Evolutionary conservation across 2,888 invertebrate genomes (phyloP).

Genomic region (Adelphocoris suturalis): DNA sequence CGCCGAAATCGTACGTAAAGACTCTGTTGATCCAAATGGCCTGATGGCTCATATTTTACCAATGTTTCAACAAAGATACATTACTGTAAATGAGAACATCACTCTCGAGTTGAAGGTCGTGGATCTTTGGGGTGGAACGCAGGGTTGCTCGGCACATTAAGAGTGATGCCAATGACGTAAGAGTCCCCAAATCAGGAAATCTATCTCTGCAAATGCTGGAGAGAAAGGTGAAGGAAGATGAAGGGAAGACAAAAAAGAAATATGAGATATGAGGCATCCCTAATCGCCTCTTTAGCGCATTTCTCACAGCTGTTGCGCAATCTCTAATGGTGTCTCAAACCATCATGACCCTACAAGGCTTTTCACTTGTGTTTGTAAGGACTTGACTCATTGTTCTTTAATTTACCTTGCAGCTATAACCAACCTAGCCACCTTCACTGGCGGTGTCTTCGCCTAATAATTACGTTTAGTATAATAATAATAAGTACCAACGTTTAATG

Average conservation of each 20-base stretch:
- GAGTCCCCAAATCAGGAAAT: not conserved
- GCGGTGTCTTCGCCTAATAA: too few relatives aligned
- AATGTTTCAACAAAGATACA: not conserved
- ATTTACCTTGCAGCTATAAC: not conserved
- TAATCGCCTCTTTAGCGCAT: not conserved
- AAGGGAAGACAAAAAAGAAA: constrained; percentile 17
- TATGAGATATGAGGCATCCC: constrained; percentile 23
- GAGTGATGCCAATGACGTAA: not conserved
- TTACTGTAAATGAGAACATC: not conserved
- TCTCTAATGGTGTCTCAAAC: not conserved
- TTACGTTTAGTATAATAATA: too few relatives aligned
- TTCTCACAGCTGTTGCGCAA: constrained; percentile 16
- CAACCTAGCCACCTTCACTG: too few relatives aligned
- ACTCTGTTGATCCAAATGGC: too few relatives aligned
- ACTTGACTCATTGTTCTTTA: not conserved
- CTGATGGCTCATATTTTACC: not conserved
- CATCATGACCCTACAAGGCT: not conserved
- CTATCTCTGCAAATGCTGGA: not conserved
- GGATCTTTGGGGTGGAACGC: not conserved
- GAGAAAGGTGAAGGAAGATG: constrained; percentile 34
- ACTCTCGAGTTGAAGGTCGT: not conserved
- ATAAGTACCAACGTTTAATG: too few relatives aligned
- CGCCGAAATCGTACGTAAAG: too few relatives aligned
- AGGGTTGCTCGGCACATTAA: not conserved
- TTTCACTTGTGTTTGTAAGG: not conserved